A percentile compares a stretch with the other conserved stretches of the same genome.
These are phyloP conservation scores for Numenius arquata DNA, from an alignment of 2,113 vertebrate genomes.

Conservation along the genomic window DNA sequence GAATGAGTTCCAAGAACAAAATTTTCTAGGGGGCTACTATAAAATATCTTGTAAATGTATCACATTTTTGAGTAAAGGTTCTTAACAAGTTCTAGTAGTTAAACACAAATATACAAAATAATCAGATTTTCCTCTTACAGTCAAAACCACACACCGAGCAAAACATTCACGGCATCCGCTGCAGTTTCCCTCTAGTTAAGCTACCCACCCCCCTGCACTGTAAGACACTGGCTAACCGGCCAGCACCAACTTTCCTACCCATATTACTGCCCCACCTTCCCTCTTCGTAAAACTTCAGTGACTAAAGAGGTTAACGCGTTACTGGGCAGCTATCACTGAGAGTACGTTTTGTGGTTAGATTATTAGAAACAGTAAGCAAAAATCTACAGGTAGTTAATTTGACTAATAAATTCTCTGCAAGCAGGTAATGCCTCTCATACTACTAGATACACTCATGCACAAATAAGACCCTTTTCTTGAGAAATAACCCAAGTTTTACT, in stretches of 20 bases:
- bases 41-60: background rate
- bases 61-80: background rate
- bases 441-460: background rate
- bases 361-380: background rate
- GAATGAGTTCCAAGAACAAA: conserved; percentile 20
- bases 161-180: background rate
- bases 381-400: background rate
- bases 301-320: background rate
- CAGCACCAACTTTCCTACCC: background rate
- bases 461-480: background rate
- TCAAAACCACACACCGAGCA: background rate
- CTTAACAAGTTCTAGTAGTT: background rate
- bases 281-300: background rate
- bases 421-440: background rate
- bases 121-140: background rate
- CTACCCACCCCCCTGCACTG: background rate
- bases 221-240: background rate
- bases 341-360: background rate
- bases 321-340: background rate
- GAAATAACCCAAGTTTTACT: background rate
- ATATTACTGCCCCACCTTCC: background rate
- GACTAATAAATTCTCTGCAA: background rate
- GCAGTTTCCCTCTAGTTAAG: background rate
- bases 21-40: conserved; percentile 1
- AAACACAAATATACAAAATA: background rate